phyloP scores from a whole-genome alignment of 2,113 vertebrate genomes.

The Platanista minor region DNA sequence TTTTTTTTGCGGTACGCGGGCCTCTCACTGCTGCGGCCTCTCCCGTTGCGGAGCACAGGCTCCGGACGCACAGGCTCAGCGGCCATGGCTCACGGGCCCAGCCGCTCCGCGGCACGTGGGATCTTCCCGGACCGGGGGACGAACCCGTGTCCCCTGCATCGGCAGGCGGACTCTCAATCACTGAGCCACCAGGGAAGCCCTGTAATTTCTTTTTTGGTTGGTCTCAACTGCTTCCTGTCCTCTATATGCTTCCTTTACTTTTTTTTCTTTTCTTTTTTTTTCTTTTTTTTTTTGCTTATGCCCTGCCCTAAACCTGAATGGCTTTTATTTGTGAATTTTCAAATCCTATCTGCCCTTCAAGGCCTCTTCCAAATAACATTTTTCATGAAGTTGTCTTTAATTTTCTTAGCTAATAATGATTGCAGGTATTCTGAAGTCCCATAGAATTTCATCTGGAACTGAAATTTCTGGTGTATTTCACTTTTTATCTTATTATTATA shows the following conservation, averaged over 20 bases:
- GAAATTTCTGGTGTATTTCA: not conserved
- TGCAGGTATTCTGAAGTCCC: not conserved
- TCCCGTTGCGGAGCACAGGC: too few relatives aligned
- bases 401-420: not conserved
- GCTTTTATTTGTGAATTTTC: constrained; percentile 7
- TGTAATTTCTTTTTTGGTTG: not conserved
- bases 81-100: too few relatives aligned
- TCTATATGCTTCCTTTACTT: not conserved
- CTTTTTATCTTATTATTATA: not conserved
- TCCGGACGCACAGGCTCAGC: too few relatives aligned
- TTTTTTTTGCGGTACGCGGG: too few relatives aligned
- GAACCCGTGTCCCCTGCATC: too few relatives aligned
- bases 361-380: not conserved
- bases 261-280: not conserved
- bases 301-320: not conserved
- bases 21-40: too few relatives aligned
- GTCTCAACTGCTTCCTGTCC: not conserved
- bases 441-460: not conserved
- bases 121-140: too few relatives aligned
- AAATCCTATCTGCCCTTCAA: not conserved
- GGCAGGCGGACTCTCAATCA: too few relatives aligned
- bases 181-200: too few relatives aligned
- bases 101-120: too few relatives aligned
- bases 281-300: not conserved
- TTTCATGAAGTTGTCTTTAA: not conserved